These are phyloP conservation scores for Drosophila nr. fundita DNA, from an alignment of 2,888 invertebrate genomes.

Conservation along the genomic window DNA sequence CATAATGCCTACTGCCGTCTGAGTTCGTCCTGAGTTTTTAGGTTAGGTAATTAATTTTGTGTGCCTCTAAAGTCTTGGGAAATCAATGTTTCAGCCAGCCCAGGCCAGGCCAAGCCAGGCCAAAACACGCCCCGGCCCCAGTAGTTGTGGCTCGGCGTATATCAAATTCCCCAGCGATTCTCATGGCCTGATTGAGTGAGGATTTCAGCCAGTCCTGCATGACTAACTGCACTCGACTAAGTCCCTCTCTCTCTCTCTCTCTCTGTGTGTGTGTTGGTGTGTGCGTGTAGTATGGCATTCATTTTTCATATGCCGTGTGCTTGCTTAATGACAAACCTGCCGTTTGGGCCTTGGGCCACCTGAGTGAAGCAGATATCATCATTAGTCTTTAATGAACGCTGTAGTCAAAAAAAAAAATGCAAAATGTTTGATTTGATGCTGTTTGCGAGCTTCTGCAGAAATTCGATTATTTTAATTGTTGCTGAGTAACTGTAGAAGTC, in stretches of 20 bases:
- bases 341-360: slow-evolving; percentile 46
- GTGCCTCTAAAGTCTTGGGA: slow-evolving; percentile 76
- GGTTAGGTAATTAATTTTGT: slow-evolving; percentile 80
- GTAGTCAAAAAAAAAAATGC: slow-evolving; percentile 6
- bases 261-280: slow-evolving; percentile 16
- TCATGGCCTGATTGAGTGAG: slow-evolving; percentile 61
- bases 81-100: slow-evolving; percentile 71
- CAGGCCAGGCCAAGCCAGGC: slow-evolving; percentile 12
- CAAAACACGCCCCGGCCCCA: background rate
- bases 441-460: background rate
- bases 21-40: slow-evolving; percentile 58
- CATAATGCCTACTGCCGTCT: slow-evolving; percentile 55
- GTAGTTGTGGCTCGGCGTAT: slow-evolving; percentile 17
- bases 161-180: slow-evolving; percentile 60
- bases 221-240: slow-evolving; percentile 28
- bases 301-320: slow-evolving; percentile 70
- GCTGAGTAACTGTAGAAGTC: background rate
- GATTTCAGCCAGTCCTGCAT: slow-evolving; percentile 39
- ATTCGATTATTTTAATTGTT: slow-evolving; percentile 10
- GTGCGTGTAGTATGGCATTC: slow-evolving; percentile 48
- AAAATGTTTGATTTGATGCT: background rate
- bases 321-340: slow-evolving; percentile 62
- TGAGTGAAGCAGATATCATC: slow-evolving; percentile 38
- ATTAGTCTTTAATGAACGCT: slow-evolving; percentile 67
- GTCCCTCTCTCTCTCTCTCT: background rate